A percentile compares a stretch with the other conserved stretches of the same genome.
These are phyloP conservation scores for Drosophila eohydei DNA, from an alignment of 2,888 invertebrate genomes.

Conservation along the genomic window DNA sequence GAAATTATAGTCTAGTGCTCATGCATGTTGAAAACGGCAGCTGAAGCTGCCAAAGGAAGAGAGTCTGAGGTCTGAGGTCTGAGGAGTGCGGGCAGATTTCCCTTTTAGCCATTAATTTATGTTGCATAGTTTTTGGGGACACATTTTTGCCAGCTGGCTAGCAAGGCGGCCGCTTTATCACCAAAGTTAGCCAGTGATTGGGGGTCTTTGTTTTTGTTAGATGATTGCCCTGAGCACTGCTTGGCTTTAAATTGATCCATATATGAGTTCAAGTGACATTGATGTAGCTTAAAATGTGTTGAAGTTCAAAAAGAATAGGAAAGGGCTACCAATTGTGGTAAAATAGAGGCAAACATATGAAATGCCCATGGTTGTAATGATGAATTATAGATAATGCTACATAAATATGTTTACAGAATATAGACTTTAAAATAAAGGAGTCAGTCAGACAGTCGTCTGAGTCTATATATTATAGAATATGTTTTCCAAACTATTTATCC, in stretches of 20 bases:
- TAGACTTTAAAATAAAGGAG: not conserved
- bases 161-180: slow-evolving; percentile 25
- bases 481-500: not conserved
- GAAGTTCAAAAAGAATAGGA: not conserved
- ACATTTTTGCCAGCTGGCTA: slow-evolving; percentile 44
- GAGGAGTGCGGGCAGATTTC: slow-evolving; percentile 2
- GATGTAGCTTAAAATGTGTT: slow-evolving; percentile 1
- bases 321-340: not conserved
- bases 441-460: too few relatives aligned
- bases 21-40: slow-evolving; percentile 52
- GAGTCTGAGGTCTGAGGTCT: not conserved
- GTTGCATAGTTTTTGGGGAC: slow-evolving; percentile 54
- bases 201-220: slow-evolving; percentile 25
- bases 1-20: slow-evolving; percentile 77
- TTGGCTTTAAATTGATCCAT: slow-evolving; percentile 29
- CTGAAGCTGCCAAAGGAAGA: slow-evolving; percentile 13
- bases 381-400: not conserved
- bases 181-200: slow-evolving; percentile 36
- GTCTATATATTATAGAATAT: not conserved
- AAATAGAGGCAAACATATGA: not conserved
- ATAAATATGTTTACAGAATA: not conserved
- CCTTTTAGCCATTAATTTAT: slow-evolving; percentile 72
- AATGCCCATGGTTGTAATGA: too few relatives aligned
- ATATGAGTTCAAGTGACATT: slow-evolving; percentile 19
- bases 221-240: slow-evolving; percentile 25